Evolutionary conservation across 1,140 invertebrate species (phyloP), one percentile per base, ranked within the genome.

Genomic region (Anastrepha obliqua): DNA sequence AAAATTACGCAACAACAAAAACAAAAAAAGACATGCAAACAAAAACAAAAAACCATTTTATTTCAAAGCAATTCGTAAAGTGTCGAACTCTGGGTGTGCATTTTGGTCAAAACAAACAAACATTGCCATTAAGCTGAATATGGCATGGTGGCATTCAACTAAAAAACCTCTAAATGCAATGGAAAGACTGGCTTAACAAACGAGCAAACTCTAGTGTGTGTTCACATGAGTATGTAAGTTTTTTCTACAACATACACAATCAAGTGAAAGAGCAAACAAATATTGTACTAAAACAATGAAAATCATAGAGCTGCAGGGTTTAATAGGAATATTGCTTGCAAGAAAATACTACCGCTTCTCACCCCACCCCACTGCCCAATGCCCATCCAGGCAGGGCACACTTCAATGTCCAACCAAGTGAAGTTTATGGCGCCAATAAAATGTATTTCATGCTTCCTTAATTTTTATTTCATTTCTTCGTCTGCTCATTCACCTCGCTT

Each of bases 391-490:
- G 44, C 74, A 81, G 47, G 58, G 59, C 58, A 88, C 91, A 91
- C 91, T 92, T 91, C 90, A 91, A 90, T 92, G 91, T 92, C 91
- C 91, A 92, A 91, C 91, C 89, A 92, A 92, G 91, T 92, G 91
- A 91, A 92, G 91, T 92, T 92, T 92, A 92, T 92, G 91, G 91
- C 89, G 91, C 91, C 91, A 92, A 92, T 92, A 92, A 92, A 92
- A 92, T 92, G 91, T 92, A 92, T 92, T 92, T 92, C 91, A 92
- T 92, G 91, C 91, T 92, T 92, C 91, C 91, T 92, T 92, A 92
- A 92, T 92, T 92, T 92, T 92, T 92, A 92, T 92, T 91, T 92
- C 64, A 86, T 20, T 86, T 60, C 85, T 42, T 62, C 55, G 55
- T 62, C 85, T 55, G 74, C 74, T 8, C 74, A 55, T 58, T 58